These are phyloP conservation scores for Borostomias antarcticus DNA, from an alignment of 2,797 vertebrate genomes.

Conservation along the genomic window DNA sequence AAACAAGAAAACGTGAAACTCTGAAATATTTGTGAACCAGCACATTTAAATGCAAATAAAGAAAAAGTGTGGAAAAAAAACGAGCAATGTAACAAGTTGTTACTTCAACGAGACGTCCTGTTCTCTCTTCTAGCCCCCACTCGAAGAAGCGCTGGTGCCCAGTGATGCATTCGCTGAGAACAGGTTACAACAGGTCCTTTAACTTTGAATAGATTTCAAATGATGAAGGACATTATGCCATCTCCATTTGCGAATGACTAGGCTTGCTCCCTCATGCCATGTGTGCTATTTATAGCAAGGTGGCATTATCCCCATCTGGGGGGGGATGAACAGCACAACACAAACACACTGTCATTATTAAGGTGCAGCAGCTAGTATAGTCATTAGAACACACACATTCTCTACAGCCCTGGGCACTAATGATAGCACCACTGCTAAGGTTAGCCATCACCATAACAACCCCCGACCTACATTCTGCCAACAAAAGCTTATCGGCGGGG, in stretches of 20 bases:
- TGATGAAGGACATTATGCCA: not conserved
- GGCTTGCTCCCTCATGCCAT: not conserved
- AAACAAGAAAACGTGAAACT: not conserved
- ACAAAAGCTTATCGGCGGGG: slow-evolving; percentile 21
- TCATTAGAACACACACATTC: slow-evolving; percentile 19
- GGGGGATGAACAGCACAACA: not conserved
- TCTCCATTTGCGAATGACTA: not conserved
- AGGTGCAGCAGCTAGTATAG: slow-evolving; percentile 29
- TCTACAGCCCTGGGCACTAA: slow-evolving; percentile 37
- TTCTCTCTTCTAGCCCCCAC: too few relatives aligned
- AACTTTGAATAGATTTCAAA: too few relatives aligned
- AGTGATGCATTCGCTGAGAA: too few relatives aligned
- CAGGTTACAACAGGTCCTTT: too few relatives aligned
- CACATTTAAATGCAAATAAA: too few relatives aligned
- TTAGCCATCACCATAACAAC: slow-evolving; percentile 37
- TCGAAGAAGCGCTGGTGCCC: too few relatives aligned
- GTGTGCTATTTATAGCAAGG: not conserved
- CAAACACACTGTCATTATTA: slow-evolving; percentile 22
- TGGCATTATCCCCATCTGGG: not conserved
- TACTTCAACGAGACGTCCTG: too few relatives aligned
- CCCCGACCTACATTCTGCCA: slow-evolving; percentile 18
- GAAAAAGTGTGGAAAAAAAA: too few relatives aligned
- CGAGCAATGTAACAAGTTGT: too few relatives aligned
- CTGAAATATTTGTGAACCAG: too few relatives aligned
- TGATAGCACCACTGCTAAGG: slow-evolving; percentile 33